A percentile compares a stretch with the other conserved stretches of the same genome.
Evolutionary conservation across 2,797 vertebrate species (phyloP).

Genomic region (Rhinogobio ventralis): DNA sequence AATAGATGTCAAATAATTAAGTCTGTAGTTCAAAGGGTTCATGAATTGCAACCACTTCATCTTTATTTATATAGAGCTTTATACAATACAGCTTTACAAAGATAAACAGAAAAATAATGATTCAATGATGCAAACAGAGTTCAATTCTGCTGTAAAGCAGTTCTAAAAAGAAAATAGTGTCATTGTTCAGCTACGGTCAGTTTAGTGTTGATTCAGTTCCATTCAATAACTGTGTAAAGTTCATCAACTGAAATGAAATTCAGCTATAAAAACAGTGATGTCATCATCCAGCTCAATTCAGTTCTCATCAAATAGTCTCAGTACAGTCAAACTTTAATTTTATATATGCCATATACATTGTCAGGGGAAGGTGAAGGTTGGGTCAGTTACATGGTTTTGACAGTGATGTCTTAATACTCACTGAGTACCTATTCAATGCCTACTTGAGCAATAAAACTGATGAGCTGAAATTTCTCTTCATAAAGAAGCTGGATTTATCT

Average conservation of each 20-base stretch:
- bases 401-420: conserved; percentile 20
- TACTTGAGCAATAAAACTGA: conserved; percentile 19
- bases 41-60: not conserved
- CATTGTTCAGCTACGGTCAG: too few relatives aligned
- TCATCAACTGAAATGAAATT: not conserved
- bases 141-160: not conserved
- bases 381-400: not conserved
- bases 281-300: not conserved
- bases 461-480: conserved; percentile 13
- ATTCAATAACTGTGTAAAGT: not conserved
- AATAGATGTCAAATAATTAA: not conserved
- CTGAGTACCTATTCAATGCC: not conserved
- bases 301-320: not conserved
- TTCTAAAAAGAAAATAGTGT: too few relatives aligned
- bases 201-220: too few relatives aligned
- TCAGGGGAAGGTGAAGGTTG: not conserved
- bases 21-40: not conserved
- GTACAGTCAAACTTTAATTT: not conserved
- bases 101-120: not conserved
- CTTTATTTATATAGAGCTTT: not conserved
- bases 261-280: not conserved
- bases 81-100: not conserved
- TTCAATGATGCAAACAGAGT: not conserved
- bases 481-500: not conserved
- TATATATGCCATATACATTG: not conserved